Evolutionary conservation across 2,888 invertebrate genomes (phyloP).

Genomic region (Arge pagana): DNA sequence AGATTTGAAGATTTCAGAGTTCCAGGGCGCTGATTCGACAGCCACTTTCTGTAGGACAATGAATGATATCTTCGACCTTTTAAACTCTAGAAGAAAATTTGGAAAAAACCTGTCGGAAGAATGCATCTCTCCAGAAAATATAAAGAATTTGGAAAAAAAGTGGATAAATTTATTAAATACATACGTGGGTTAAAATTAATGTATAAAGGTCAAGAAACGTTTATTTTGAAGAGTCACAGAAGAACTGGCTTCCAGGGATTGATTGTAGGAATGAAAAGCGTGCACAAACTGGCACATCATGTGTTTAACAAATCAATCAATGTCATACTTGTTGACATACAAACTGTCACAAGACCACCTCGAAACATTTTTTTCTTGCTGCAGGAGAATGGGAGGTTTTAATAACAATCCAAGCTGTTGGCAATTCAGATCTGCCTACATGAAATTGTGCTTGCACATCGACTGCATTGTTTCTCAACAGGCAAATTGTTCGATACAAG

Average conservation of each 20-base stretch:
- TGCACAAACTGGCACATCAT: neutral
- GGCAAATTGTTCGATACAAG: constrained; percentile 3
- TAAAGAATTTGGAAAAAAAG: neutral
- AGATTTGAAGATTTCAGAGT: constrained; percentile 2
- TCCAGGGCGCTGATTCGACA: constrained; percentile 4
- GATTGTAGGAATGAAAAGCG: constrained; percentile 5
- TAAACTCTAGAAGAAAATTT: constrained; percentile 6
- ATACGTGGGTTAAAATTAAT: neutral
- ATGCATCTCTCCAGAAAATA: constrained; percentile 12
- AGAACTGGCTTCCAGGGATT: constrained; percentile 2
- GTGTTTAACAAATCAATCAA: neutral
- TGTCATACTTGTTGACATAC: constrained; percentile 8
- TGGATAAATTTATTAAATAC: neutral
- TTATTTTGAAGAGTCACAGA: neutral
- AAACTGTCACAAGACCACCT: constrained; percentile 4
- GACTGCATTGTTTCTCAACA: constrained; percentile 3
- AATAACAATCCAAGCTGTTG: constrained; percentile 6
- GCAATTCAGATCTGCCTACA: constrained; percentile 1
- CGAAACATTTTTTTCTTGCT: constrained; percentile 5
- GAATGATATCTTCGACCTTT: constrained; percentile 13
- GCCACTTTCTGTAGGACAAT: constrained; percentile 12
- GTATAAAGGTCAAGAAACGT: neutral
- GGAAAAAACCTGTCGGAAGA: neutral
- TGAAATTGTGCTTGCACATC: neutral
- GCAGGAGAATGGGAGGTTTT: neutral